Percentiles rank a stretch among this genome's conserved stretches.
phyloP scores from a whole-genome alignment of 2,888 invertebrate species.

The Campoplex capitator region DNA sequence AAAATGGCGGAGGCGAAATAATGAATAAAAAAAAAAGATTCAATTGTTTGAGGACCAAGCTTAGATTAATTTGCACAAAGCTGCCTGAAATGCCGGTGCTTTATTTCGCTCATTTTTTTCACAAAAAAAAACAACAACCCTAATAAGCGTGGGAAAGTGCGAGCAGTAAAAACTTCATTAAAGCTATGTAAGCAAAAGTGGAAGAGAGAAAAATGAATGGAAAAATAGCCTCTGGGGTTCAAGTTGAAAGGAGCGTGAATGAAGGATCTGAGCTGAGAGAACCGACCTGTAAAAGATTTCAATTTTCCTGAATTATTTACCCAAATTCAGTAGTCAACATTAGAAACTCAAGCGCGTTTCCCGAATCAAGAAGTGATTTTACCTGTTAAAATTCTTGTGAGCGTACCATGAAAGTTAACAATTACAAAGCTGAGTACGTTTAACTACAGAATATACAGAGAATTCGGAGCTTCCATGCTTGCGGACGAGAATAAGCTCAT shows the following conservation, averaged over 20 bases:
- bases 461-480: background rate
- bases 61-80: background rate
- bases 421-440: background rate
- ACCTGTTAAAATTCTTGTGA: background rate
- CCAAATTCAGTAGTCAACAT: background rate
- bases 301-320: background rate
- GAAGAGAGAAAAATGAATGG: background rate
- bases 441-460: background rate
- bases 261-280: background rate
- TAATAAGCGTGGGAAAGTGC: background rate
- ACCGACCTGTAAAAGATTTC: background rate
- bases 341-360: background rate
- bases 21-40: background rate
- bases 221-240: background rate
- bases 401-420: constrained; percentile 1
- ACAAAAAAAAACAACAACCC: background rate
- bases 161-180: constrained; percentile 1
- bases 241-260: background rate
- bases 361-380: background rate
- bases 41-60: background rate
- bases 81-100: background rate
- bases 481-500: background rate
- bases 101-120: background rate
- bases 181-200: background rate
- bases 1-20: background rate